Evolutionary conservation across 2,113 vertebrate genomes (phyloP).

Genomic region (Jacana jacana): DNA sequence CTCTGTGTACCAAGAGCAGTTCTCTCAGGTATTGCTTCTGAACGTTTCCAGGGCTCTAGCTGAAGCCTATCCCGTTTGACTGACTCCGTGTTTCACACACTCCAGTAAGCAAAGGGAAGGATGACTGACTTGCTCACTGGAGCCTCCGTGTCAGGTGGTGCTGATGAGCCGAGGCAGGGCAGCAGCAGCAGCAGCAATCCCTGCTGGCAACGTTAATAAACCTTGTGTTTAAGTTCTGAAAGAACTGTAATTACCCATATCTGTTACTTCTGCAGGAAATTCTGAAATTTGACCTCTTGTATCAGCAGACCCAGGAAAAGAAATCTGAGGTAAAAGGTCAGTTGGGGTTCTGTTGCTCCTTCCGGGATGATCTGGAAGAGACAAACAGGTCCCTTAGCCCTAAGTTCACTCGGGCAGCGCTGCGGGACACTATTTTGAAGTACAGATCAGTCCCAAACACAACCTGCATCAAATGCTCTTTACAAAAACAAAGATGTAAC

Average conservation of each 20-base stretch:
- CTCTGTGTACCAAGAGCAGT: neutral
- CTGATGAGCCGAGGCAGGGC: neutral
- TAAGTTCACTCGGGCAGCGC: neutral
- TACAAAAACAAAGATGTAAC: neutral
- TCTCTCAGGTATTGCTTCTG: neutral
- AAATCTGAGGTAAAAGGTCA: conserved; percentile 63
- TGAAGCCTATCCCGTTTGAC: neutral
- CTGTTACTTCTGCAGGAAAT: conserved; percentile 66
- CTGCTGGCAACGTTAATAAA: neutral
- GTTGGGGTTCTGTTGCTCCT: conserved; percentile 52
- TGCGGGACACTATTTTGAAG: neutral
- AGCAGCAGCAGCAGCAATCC: neutral
- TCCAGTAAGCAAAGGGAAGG: neutral
- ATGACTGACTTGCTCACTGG: neutral
- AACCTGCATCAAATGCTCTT: neutral
- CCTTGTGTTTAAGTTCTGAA: neutral
- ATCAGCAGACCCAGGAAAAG: conserved; percentile 49
- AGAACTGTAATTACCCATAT: conserved; percentile 68
- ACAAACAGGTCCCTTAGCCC: neutral
- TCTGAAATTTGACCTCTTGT: conserved; percentile 65
- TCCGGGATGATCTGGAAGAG: conserved; percentile 64
- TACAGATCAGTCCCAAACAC: neutral
- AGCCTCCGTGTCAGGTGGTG: neutral
- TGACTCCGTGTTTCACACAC: neutral
- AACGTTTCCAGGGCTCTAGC: neutral